Evolutionary conservation across 2,888 invertebrate species (phyloP), one percentile per base, ranked within the genome.

Genomic region (Amblyjoppa proteus): DNA sequence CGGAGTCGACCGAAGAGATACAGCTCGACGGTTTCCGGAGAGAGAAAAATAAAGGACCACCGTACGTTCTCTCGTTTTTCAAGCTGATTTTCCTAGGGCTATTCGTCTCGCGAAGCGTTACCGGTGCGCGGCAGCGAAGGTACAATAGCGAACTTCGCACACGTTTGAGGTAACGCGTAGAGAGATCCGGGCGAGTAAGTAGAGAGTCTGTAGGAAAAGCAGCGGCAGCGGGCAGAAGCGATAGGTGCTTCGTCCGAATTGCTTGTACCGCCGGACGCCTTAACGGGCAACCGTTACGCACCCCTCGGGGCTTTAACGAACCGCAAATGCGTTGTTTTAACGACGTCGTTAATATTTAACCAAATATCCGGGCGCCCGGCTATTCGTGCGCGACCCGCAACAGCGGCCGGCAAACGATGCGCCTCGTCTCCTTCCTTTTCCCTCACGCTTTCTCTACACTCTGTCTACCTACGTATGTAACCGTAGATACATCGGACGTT

Each of bases 251-350:
- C 85, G 90, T 85, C 86, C 85, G 87, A 90, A 90, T 89, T 88
- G 88, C 90, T 88, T 82, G 88, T 89, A 88, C 86, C 83, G 88
- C 80, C 13, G 88, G 87, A 73, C 82, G 85, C 79, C 79, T 79
- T 85, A 85, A 85, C 85, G 85, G 85, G 76, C 61, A 80, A 71
- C 89, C 89, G 90, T 91, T 91, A 90, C 91, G 90, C 90, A 90
- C 90, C 92, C 92, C 90, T 89, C 88, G 88, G 90, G 89, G 75
- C 85, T 91, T 92, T 93, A 94, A 94, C 92, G 93, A 93, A 94
- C 94, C 93, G 92, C 94, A 94, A 94, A 94, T 93, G 93, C 92
- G 93, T 93, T 93, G 93, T 92, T 94, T 93, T 93, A 94, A 94
- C 93, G 93, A 93, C 92, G 92, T 92, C 93, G 91, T 94, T 94